These are phyloP conservation scores for Drosophila sproati DNA, from an alignment of 1,140 invertebrate species.

Conservation along the genomic window DNA sequence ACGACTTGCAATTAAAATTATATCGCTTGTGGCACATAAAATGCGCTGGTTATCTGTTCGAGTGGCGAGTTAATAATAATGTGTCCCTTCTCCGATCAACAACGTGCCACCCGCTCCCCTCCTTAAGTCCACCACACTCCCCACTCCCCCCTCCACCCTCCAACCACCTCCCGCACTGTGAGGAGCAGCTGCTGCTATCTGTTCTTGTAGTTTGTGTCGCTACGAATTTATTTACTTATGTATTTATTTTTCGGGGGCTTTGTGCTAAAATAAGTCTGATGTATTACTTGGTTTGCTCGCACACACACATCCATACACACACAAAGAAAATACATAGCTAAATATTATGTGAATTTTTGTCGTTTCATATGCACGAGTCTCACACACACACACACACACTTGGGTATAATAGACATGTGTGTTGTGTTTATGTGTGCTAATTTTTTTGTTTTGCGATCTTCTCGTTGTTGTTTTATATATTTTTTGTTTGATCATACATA, in stretches of 20 bases:
- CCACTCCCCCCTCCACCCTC: neutral
- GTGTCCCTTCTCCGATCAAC: neutral
- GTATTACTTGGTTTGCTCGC: slow-evolving; percentile 69
- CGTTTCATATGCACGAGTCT: slow-evolving; percentile 45
- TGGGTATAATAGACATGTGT: slow-evolving; percentile 11
- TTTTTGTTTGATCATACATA: slow-evolving; percentile 57
- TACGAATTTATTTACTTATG: slow-evolving; percentile 70
- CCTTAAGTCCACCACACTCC: slow-evolving; percentile 4
- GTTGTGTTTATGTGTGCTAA: slow-evolving; percentile 36
- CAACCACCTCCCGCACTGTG: neutral
- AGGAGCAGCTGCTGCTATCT: slow-evolving; percentile 55
- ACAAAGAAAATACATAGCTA: slow-evolving; percentile 46
- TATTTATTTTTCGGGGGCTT: slow-evolving; percentile 64
- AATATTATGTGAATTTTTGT: slow-evolving; percentile 68
- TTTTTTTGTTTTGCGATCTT: slow-evolving; percentile 40
- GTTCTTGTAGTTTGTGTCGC: slow-evolving; percentile 31
- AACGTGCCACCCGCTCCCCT: neutral
- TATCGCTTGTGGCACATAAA: slow-evolving; percentile 57
- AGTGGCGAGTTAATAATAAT: slow-evolving; percentile 7
- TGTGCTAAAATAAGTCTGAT: slow-evolving; percentile 77
- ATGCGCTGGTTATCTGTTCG: slow-evolving; percentile 27
- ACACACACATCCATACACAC: neutral
- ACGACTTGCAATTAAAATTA: slow-evolving; percentile 49
- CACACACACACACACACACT: slow-evolving; percentile 27
- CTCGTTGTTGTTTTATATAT: slow-evolving; percentile 31